Conservation (phyloP, 2,888 invertebrate species). For the Pristionchus mayeri region DNA sequence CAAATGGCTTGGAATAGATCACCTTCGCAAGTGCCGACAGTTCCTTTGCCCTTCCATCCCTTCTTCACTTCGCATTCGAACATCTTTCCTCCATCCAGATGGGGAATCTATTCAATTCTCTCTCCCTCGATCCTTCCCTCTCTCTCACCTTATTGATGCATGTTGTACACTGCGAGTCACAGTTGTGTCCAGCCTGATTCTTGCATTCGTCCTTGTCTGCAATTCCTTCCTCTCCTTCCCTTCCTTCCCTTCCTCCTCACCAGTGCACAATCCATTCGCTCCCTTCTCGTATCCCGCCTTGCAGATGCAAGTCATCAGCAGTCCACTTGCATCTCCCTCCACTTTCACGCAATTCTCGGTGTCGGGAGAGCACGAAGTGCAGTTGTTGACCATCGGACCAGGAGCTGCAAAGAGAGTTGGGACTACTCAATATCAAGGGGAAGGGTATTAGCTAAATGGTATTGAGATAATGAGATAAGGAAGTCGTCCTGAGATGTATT, state of each 20-base stretch:
- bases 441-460: no score
- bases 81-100: not conserved
- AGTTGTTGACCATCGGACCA: constrained; percentile 39
- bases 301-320: constrained; percentile 29
- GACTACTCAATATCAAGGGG: no score
- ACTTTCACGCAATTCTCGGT: constrained; percentile 24
- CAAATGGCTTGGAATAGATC: not conserved
- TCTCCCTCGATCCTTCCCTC: not conserved
- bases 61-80: constrained; percentile 29
- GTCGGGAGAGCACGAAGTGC: constrained; percentile 19
- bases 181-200: not conserved
- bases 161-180: not conserved
- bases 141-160: constrained; percentile 31
- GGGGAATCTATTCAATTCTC: not conserved
- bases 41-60: constrained; percentile 45
- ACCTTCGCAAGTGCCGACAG: constrained; percentile 28
- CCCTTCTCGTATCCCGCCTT: constrained; percentile 38
- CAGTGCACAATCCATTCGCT: constrained; percentile 31
- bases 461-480: no score
- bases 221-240: not conserved
- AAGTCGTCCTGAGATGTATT: no score
- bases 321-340: constrained; percentile 2
- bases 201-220: constrained; percentile 7
- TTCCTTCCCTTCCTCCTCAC: not conserved
- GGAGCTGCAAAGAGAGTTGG: not conserved